Evolutionary conservation across 2,113 vertebrate species (phyloP), one percentile per base, ranked within the genome.

Genomic region (Embiotoca jacksoni): DNA sequence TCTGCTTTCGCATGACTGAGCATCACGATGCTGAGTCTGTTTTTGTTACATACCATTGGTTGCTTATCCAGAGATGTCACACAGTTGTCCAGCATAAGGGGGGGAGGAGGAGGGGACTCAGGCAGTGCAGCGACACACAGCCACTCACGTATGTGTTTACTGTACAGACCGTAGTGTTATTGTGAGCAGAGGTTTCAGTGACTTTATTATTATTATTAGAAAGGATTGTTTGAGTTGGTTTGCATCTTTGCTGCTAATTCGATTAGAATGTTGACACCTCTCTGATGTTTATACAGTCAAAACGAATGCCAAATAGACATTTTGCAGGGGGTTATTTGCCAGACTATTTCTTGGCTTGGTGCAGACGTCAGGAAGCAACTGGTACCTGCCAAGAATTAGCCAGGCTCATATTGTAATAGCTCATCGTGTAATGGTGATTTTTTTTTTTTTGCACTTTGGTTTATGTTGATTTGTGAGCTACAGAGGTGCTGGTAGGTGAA

Each of bases 271-370:
- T 35, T 60, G 7, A 61, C 14, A 0, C 10, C 4, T 1, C 13
- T 37, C 15, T 41, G 2, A 1, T 52, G 31, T 63, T 35, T 3
- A 52, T 52, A 52, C 6, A 32, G 37, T 81, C 52, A 63, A 37
- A 53, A 54, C 6, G 46, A 56, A 35, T 50, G 39, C 55, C 49
- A 32, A 33, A 37, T 31, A 5, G 16, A 9, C 62, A 32, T 58
- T 77, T 72, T 69, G 57, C 69, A 53, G 36, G 53, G 4, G 31
- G 5, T 37, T 33, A 23, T 9, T 31, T 58, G 75, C 56, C 62
- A 75, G 37, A 55, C 31, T 30, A 4, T 74, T 70, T 64, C 75
- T 79, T 70, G 76, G 71, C 75, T 54, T 2, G 10, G 16, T 31
- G 16, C 46, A 15, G 54, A 52, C 49, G 16, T 7, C 16, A 52